Conservation (phyloP, 2,113 vertebrate species). For the Daubentonia madagascariensis region DNA sequence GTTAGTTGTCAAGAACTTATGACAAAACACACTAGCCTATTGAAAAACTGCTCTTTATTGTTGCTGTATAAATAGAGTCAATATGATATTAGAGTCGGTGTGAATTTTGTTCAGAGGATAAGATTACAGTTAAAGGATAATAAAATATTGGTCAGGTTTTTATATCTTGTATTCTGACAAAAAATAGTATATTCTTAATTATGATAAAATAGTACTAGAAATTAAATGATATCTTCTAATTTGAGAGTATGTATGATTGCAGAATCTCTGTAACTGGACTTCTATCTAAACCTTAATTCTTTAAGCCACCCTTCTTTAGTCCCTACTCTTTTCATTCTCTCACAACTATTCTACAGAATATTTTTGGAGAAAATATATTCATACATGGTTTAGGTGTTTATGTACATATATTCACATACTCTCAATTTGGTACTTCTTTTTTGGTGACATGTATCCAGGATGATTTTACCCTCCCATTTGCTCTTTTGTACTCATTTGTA, state of each 20-base stretch:
- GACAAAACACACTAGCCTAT: background rate
- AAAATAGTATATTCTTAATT: background rate
- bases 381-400: background rate
- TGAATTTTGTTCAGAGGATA: background rate
- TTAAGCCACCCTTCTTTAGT: background rate
- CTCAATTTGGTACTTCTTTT: background rate
- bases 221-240: background rate
- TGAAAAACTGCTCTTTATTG: background rate
- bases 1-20: background rate
- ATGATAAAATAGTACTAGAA: background rate
- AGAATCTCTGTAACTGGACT: background rate
- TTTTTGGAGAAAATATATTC: background rate
- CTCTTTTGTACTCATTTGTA: background rate
- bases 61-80: background rate
- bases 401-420: background rate
- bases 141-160: slow-evolving; percentile 14
- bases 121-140: background rate
- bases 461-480: background rate
- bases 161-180: background rate
- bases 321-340: background rate
- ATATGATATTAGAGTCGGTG: background rate
- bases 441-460: background rate
- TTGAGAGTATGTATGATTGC: background rate
- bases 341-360: background rate
- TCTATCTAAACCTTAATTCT: background rate